A percentile compares a stretch with the other conserved stretches of the same genome.
Conservation (phyloP, 1,140 invertebrate genomes). For the Gonioctena quinquepunctata region DNA sequence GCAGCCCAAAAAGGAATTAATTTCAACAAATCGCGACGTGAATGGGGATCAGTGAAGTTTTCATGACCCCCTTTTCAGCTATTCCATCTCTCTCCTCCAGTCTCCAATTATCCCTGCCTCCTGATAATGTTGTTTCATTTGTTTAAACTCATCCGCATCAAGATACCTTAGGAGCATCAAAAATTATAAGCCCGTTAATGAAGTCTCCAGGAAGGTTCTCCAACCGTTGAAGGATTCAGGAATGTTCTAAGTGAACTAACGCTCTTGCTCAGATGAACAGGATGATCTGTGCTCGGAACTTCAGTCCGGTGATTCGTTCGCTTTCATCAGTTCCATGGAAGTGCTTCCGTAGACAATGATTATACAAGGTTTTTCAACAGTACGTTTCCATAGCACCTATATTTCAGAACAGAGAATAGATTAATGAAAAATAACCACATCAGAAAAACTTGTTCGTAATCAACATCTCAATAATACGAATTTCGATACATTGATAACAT, state of each 20-base stretch:
- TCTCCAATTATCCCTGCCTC: not conserved
- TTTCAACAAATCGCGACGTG: not conserved
- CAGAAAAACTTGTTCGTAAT: too few relatives aligned
- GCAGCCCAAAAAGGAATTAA: not conserved
- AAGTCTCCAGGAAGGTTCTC: not conserved
- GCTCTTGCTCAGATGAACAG: too few relatives aligned
- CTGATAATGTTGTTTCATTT: not conserved
- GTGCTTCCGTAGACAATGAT: too few relatives aligned
- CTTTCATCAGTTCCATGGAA: too few relatives aligned
- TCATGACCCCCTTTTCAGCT: not conserved
- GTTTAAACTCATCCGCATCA: not conserved
- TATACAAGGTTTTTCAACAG: too few relatives aligned
- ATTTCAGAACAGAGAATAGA: too few relatives aligned
- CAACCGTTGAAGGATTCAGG: not conserved
- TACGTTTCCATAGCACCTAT: too few relatives aligned
- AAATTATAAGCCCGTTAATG: not conserved
- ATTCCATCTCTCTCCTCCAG: not conserved
- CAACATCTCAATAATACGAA: too few relatives aligned
- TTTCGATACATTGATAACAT: too few relatives aligned
- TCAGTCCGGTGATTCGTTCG: too few relatives aligned
- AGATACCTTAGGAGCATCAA: not conserved
- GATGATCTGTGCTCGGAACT: too few relatives aligned
- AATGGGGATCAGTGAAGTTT: not conserved
- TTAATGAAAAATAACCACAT: too few relatives aligned
- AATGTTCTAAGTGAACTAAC: not conserved